These are phyloP conservation scores for Megaleporinus macrocephalus DNA, from an alignment of 2,113 vertebrate genomes.

Conservation along the genomic window DNA sequence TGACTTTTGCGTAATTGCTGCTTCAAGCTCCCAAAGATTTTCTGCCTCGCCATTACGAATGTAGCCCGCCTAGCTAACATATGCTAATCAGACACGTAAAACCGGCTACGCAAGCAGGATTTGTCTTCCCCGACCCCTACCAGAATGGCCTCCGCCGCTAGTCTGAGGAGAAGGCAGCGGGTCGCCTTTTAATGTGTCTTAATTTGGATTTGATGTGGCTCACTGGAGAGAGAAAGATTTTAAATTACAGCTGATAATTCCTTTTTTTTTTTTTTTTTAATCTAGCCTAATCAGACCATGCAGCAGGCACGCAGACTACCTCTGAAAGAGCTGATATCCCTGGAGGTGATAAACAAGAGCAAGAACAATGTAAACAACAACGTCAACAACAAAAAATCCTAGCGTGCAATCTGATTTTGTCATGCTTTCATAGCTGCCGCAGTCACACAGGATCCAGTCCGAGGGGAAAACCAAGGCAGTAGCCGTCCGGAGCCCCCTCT, in stretches of 20 bases:
- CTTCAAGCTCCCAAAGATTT: constrained; percentile 76
- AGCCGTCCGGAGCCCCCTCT: neutral
- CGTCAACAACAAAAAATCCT: neutral
- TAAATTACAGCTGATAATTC: constrained; percentile 8
- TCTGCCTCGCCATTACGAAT: constrained; percentile 71
- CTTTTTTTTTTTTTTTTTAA: constrained; percentile 15
- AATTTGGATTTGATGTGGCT: constrained; percentile 27
- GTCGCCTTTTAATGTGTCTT: constrained; percentile 37
- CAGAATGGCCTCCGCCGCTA: neutral
- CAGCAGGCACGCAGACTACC: neutral
- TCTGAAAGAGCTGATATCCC: neutral
- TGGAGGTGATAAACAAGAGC: neutral
- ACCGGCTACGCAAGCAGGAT: constrained; percentile 60
- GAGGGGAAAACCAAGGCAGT: neutral
- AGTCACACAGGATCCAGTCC: neutral
- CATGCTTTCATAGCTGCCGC: neutral
- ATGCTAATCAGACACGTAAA: constrained; percentile 66
- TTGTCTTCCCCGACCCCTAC: constrained; percentile 45
- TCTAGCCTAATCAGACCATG: neutral
- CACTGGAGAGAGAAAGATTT: constrained; percentile 10
- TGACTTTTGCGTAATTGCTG: constrained; percentile 78
- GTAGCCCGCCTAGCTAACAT: constrained; percentile 48
- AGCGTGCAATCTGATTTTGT: neutral
- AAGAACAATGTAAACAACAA: constrained; percentile 4
- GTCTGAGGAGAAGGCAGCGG: constrained; percentile 2